Base-by-base conservation (phyloP, 1,140 invertebrate species). In the Danaus melanippus region DNA sequence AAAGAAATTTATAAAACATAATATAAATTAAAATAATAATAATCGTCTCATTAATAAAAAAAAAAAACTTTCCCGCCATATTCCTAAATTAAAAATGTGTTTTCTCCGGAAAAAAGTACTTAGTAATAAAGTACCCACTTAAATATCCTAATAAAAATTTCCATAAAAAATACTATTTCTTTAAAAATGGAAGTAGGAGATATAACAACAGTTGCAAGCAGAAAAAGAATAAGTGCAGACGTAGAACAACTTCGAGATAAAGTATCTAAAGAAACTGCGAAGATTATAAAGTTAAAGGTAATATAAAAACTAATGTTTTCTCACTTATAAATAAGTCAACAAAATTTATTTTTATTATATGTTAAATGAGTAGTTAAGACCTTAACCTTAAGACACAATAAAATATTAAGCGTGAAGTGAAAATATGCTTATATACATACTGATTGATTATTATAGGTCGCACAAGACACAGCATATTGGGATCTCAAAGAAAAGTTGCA, bases 231-330 rank as follows among this genome's bases (percentile, higher is more conserved):
- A 32, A 74, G 66, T 52, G 66, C 60, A 47, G 74, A 82, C 32
- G 71, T 64, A n/a, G 71, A 76, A 57, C 73, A 81, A 50, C 56
- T 84, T n/a, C 69, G 72, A 15, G 76, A 84, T 48, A 82, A 78
- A 69, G 68, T 84, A 60, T 75, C 73, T n/a, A 69, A 67, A 6
- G 77, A 81, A 66, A 78, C 72, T 21, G 66, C 66, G 1, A 80
- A 82, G 60, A 74, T 81, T 46, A 78, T 84, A 61, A 83, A 79
- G 58, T 46, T 80, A 12, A 79, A 78, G 76, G 77, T 80, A 66
- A 45, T 15, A 46, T 58, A 42, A 4, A 1, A 32, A 32, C 21
- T 7, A 32, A 32, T 32, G 21, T 32, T 32, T 8, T 8, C n/a
- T 32, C 6, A 32, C 21, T 32, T 32, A 32, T 7, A 32, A 32